Conservation (phyloP, 2,113 vertebrate species). For the Climacteris rufus region DNA sequence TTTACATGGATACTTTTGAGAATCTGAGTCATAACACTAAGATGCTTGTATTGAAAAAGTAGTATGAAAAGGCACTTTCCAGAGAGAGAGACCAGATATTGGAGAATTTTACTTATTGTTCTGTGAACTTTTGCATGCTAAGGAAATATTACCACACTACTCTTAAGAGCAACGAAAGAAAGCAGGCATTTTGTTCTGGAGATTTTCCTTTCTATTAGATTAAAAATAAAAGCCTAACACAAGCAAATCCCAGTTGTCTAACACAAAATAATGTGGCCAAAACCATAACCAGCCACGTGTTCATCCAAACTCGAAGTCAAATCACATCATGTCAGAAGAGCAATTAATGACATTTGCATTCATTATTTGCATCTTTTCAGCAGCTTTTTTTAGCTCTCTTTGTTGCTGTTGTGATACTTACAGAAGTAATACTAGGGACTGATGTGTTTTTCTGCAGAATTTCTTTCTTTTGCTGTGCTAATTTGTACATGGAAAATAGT, state of each 20-base stretch:
- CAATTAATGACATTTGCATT: constrained; percentile 65
- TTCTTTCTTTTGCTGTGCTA: constrained; percentile 59
- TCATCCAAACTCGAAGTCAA: constrained; percentile 60
- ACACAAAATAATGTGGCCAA: constrained; percentile 53
- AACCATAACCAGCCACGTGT: constrained; percentile 46
- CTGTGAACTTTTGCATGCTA: not conserved
- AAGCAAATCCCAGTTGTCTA: constrained; percentile 25
- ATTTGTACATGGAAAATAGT: constrained; percentile 73
- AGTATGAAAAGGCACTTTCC: not conserved
- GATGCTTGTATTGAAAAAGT: not conserved
- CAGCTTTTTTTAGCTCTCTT: constrained; percentile 35
- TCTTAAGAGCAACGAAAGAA: not conserved
- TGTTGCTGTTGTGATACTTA: constrained; percentile 52
- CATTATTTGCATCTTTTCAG: constrained; percentile 65
- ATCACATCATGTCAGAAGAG: constrained; percentile 55
- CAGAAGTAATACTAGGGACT: constrained; percentile 60
- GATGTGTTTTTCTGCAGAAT: constrained; percentile 67
- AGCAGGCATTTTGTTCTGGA: not conserved
- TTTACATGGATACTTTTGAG: not conserved
- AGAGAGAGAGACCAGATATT: not conserved
- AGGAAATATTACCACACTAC: not conserved
- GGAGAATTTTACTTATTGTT: not conserved
- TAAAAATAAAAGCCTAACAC: constrained; percentile 31
- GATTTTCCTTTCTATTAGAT: constrained; percentile 11
- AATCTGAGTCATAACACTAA: not conserved